A percentile compares a stretch with the other conserved stretches of the same genome.
phyloP scores from a whole-genome alignment of 2,888 invertebrate genomes.

The Vandiemenella viatica region DNA sequence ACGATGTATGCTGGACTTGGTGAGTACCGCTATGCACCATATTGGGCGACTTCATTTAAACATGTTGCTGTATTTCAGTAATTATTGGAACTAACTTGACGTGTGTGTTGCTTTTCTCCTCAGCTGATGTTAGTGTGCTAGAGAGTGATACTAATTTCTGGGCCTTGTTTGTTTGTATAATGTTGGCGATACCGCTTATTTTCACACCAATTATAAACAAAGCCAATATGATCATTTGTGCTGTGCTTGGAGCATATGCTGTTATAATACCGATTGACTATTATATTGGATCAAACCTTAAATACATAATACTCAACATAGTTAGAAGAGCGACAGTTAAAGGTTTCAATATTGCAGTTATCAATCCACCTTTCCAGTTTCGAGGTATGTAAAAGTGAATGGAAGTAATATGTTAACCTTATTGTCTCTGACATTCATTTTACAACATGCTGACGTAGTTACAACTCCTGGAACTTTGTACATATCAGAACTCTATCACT shows the following conservation, averaged over 20 bases:
- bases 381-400: neutral
- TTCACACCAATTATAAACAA: conserved; percentile 35
- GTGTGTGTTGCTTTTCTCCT: no score
- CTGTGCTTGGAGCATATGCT: conserved; percentile 47
- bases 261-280: conserved; percentile 45
- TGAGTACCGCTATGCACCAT: conserved; percentile 26
- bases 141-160: conserved; percentile 45
- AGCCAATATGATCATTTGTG: conserved; percentile 45
- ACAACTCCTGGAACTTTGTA: no score
- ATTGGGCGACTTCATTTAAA: no score
- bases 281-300: conserved; percentile 46
- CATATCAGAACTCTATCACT: no score
- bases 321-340: conserved; percentile 40
- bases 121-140: conserved; percentile 22
- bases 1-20: conserved; percentile 44
- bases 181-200: conserved; percentile 33
- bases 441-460: no score
- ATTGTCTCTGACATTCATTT: no score
- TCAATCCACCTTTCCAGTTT: conserved; percentile 38
- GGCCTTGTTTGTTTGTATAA: conserved; percentile 38
- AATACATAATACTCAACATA: conserved; percentile 50
- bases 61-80: no score
- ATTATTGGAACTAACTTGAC: no score
- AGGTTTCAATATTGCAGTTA: conserved; percentile 40
- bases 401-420: no score